phyloP scores from a whole-genome alignment of 2,797 vertebrate species.

The Pipistrellus nathusii region DNA sequence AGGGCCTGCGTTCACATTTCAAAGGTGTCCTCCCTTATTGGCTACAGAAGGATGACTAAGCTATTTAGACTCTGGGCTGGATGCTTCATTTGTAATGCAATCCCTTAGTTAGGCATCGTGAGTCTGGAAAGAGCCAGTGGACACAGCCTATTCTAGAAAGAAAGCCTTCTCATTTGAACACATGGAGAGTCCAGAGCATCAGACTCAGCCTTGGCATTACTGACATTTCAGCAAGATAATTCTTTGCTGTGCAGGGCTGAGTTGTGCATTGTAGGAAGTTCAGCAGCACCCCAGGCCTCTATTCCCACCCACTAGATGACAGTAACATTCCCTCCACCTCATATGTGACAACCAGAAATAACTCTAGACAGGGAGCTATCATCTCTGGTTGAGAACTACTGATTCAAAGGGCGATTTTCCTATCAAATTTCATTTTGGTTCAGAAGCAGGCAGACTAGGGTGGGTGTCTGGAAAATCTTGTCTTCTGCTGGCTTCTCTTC shows the following conservation, averaged over 20 bases:
- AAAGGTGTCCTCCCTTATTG: constrained; percentile 1
- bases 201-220: not conserved
- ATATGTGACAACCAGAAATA: not conserved
- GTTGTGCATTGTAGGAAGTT: not conserved
- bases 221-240: not conserved
- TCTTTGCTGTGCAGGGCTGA: not conserved
- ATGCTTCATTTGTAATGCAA: not conserved
- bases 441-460: not conserved
- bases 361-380: not conserved
- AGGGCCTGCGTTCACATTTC: not conserved
- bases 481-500: not conserved
- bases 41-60: not conserved
- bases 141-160: constrained; percentile 42
- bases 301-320: not conserved
- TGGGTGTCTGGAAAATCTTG: not conserved
- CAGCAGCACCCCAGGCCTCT: not conserved
- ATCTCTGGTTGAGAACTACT: not conserved
- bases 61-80: not conserved
- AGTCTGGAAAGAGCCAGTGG: constrained; percentile 15
- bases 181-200: not conserved
- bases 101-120: not conserved
- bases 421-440: constrained; percentile 17
- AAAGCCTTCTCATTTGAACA: not conserved
- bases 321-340: not conserved
- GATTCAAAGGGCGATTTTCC: constrained; percentile 26